Evolutionary conservation across 30 jellyfish, hydroid and myxozoan species (phyloP).

Genomic region (Morbakka virulenta): DNA sequence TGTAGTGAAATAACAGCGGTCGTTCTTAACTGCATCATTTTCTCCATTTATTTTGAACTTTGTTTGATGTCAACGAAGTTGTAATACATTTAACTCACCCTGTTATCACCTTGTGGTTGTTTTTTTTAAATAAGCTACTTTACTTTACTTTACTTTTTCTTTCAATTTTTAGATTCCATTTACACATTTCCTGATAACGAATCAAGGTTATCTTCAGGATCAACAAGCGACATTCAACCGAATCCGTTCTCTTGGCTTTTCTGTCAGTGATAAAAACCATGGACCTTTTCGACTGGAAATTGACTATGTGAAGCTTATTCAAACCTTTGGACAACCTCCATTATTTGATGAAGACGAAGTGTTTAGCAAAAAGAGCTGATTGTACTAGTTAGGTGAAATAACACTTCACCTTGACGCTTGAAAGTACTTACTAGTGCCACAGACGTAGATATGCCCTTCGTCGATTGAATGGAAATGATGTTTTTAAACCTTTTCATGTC

Average conservation of each 20-base stretch:
- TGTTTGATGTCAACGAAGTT: too few relatives aligned
- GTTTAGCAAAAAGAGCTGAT: neutral
- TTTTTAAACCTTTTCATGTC: too few relatives aligned
- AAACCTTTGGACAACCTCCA: constrained; percentile 36
- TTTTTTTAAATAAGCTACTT: neutral
- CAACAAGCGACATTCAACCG: constrained; percentile 64
- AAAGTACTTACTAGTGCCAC: too few relatives aligned
- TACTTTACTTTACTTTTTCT: neutral
- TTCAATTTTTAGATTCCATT: constrained; percentile 60
- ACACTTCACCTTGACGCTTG: too few relatives aligned
- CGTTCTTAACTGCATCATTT: too few relatives aligned
- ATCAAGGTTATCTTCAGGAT: constrained; percentile 91
- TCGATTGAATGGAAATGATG: too few relatives aligned
- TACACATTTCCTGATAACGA: constrained; percentile 72
- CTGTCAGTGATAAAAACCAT: constrained; percentile 77
- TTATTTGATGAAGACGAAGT: neutral
- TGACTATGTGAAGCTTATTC: constrained; percentile 72
- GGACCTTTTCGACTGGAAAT: constrained; percentile 94
- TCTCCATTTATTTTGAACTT: too few relatives aligned
- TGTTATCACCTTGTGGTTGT: too few relatives aligned
- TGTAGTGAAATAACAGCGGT: too few relatives aligned
- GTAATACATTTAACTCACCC: too few relatives aligned
- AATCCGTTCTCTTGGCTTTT: constrained; percentile 69
- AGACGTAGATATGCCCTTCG: too few relatives aligned
- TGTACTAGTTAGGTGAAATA: too few relatives aligned